phyloP scores from a whole-genome alignment of 1,140 invertebrate genomes.

The Drosophila lowei region DNA sequence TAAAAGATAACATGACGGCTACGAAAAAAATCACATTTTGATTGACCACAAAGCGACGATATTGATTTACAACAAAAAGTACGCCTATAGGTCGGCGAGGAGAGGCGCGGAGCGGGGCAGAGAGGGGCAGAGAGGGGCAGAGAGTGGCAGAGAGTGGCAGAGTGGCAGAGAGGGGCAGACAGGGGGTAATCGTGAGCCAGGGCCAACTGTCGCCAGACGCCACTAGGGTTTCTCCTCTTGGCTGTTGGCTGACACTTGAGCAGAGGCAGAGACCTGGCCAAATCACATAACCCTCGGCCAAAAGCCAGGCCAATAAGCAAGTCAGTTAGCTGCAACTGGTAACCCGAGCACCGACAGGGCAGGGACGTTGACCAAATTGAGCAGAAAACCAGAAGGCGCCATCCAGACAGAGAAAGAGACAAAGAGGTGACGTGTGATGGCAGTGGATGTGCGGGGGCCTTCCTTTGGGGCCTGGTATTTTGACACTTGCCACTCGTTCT shows the following conservation, averaged over 20 bases:
- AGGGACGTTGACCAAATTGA: no score
- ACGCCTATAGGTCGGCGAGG: background rate
- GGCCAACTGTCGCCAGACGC: conserved; percentile 54
- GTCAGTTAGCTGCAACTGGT: conserved; percentile 68
- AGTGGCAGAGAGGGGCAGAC: conserved; percentile 1
- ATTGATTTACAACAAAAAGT: conserved; percentile 57
- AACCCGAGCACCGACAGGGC: conserved; percentile 39
- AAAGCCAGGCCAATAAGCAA: conserved; percentile 59
- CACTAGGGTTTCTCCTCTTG: conserved; percentile 58
- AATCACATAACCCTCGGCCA: conserved; percentile 34
- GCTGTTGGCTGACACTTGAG: conserved; percentile 66
- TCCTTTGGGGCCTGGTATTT: conserved; percentile 64
- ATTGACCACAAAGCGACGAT: conserved; percentile 49
- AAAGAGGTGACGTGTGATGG: no score
- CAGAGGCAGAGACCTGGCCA: conserved; percentile 22
- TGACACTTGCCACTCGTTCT: conserved; percentile 72
- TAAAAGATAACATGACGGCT: conserved; percentile 1
- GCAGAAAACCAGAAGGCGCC: conserved; percentile 82
- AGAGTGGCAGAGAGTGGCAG: background rate
- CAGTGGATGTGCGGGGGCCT: conserved; percentile 1
- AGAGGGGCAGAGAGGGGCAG: background rate
- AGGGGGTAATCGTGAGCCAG: conserved; percentile 22
- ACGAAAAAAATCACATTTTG: conserved; percentile 13
- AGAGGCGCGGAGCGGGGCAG: background rate
- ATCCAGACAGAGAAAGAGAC: conserved; percentile 20